These are phyloP conservation scores for Drosophila willistoni DNA, from an alignment of 1,140 invertebrate genomes.

Conservation along the genomic window DNA sequence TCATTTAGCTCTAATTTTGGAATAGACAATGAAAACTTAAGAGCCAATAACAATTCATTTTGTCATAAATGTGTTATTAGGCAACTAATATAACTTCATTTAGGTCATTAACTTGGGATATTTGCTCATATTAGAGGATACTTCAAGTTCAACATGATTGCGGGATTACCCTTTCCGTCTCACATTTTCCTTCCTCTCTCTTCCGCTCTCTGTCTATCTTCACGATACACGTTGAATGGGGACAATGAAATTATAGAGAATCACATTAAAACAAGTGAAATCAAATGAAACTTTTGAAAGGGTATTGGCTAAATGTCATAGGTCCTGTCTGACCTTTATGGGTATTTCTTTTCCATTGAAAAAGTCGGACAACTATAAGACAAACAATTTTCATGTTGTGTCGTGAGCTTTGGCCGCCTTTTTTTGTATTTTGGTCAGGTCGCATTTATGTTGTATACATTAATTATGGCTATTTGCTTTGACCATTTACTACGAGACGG, in stretches of 20 bases:
- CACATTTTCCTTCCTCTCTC: too few relatives aligned
- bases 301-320: too few relatives aligned
- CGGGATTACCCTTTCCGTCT: too few relatives aligned
- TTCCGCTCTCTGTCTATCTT: too few relatives aligned
- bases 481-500: slow-evolving; percentile 20
- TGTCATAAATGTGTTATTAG: not conserved
- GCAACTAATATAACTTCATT: slow-evolving; percentile 4
- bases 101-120: not conserved
- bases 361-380: slow-evolving; percentile 31
- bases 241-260: too few relatives aligned
- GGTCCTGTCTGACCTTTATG: not conserved
- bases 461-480: slow-evolving; percentile 80
- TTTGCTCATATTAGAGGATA: not conserved
- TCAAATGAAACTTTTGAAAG: too few relatives aligned
- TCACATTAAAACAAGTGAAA: too few relatives aligned
- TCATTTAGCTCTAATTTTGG: slow-evolving; percentile 1
- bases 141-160: not conserved
- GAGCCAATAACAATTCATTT: slow-evolving; percentile 4
- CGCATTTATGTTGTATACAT: slow-evolving; percentile 81
- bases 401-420: slow-evolving; percentile 39
- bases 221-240: too few relatives aligned
- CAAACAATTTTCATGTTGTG: slow-evolving; percentile 60
- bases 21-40: slow-evolving; percentile 9
- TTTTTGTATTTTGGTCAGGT: slow-evolving; percentile 75
- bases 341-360: not conserved